A percentile compares a stretch with the other conserved stretches of the same genome.
These are phyloP conservation scores for Phrynosoma platyrhinos DNA, from an alignment of 2,113 vertebrate species.

Conservation along the genomic window DNA sequence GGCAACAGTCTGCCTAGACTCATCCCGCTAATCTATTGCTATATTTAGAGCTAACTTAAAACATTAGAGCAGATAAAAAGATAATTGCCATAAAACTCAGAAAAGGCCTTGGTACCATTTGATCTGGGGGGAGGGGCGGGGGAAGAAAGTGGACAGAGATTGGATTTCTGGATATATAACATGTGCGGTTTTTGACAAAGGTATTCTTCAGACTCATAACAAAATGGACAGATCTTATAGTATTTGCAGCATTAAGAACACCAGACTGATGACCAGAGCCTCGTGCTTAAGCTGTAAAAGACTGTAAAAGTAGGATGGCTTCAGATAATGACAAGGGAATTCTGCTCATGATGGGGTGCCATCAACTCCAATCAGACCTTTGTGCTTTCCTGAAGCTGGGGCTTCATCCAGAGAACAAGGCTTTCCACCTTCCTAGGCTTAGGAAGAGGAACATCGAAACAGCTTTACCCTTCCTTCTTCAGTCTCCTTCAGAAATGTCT, in stretches of 20 bases:
- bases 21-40: slow-evolving; percentile 14
- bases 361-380: background rate
- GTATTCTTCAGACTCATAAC: background rate
- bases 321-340: background rate
- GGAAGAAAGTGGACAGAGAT: background rate
- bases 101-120: background rate
- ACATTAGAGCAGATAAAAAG: slow-evolving; percentile 3
- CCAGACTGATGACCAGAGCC: background rate
- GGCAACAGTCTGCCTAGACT: slow-evolving; percentile 28
- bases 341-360: background rate
- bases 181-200: background rate
- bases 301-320: background rate
- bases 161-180: background rate
- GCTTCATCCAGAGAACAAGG: background rate
- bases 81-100: background rate
- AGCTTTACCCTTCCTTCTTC: background rate
- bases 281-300: background rate
- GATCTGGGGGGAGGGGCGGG: background rate
- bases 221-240: slow-evolving; percentile 16
- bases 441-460: background rate
- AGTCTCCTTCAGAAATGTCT: background rate
- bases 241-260: background rate
- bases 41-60: slow-evolving; percentile 36
- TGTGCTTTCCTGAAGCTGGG: background rate
- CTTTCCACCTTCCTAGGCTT: background rate